Percentiles rank a stretch among this genome's conserved stretches.
Conservation (phyloP, 2,113 vertebrate genomes). For the Jaculus jaculus region DNA sequence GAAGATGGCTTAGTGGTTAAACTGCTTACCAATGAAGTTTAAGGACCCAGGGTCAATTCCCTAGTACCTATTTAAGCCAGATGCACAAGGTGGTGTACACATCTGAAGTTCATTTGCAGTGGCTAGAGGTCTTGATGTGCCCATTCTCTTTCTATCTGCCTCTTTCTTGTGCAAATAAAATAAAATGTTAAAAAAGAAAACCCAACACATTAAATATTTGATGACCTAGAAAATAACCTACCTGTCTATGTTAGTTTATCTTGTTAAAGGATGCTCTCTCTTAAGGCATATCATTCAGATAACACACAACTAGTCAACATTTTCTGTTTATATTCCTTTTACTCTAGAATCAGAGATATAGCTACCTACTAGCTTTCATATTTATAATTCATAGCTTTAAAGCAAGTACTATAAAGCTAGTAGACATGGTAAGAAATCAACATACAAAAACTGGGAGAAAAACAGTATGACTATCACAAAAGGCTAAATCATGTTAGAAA, state of each 20-base stretch:
- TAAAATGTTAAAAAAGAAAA: not conserved
- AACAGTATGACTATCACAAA: not conserved
- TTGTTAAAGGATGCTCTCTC: not conserved
- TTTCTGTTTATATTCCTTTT: not conserved
- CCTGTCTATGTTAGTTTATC: not conserved
- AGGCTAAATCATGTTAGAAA: not conserved
- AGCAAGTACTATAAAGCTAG: not conserved
- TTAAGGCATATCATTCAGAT: not conserved
- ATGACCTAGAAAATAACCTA: constrained; percentile 29
- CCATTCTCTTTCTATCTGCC: no score
- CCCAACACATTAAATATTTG: not conserved
- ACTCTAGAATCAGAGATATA: not conserved
- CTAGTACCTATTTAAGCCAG: no score
- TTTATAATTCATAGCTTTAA: not conserved
- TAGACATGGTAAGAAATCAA: constrained; percentile 9
- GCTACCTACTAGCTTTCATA: not conserved
- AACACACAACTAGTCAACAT: not conserved
- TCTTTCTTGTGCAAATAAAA: not conserved
- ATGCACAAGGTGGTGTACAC: no score
- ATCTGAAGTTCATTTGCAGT: no score
- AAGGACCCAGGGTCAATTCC: no score
- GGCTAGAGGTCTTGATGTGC: no score
- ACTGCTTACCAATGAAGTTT: no score
- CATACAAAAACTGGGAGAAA: not conserved
- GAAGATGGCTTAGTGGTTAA: no score